A percentile compares a stretch with the other conserved stretches of the same genome.
These are phyloP conservation scores for Mastacembelus armatus DNA, from an alignment of 2,797 vertebrate species.

Conservation along the genomic window DNA sequence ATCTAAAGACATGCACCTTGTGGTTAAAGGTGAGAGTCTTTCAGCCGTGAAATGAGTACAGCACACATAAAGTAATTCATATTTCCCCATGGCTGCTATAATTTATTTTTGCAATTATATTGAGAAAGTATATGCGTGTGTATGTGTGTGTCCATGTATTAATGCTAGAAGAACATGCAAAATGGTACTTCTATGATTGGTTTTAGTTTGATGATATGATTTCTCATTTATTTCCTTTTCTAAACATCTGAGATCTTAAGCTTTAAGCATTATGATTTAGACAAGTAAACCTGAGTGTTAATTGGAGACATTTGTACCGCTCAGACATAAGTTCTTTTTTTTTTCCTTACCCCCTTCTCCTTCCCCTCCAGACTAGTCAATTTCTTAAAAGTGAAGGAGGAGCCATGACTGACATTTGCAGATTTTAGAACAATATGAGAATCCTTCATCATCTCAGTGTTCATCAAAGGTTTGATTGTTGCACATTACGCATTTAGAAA, in stretches of 20 bases:
- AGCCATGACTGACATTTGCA: too few species aligned
- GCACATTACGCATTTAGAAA: too few species aligned
- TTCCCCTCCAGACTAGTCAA: too few species aligned
- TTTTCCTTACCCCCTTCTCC: too few species aligned
- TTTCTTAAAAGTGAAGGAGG: too few species aligned
- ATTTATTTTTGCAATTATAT: conserved; percentile 80
- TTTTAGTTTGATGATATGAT: conserved; percentile 23
- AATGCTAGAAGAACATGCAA: conserved; percentile 49
- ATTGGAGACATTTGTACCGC: too few species aligned
- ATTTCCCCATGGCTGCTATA: conserved; percentile 76
- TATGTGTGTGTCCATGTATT: conserved; percentile 23
- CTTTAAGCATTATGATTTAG: conserved; percentile 3
- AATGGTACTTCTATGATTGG: conserved; percentile 41
- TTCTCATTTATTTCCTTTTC: conserved; percentile 11
- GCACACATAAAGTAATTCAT: conserved; percentile 80
- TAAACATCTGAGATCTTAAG: conserved; percentile 13
- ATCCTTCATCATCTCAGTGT: too few species aligned
- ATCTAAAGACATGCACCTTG: conserved; percentile 66
- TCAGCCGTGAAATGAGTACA: conserved; percentile 88
- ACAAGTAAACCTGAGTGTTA: neutral
- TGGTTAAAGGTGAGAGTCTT: conserved; percentile 81
- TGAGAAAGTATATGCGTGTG: conserved; percentile 37
- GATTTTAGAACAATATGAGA: too few species aligned
- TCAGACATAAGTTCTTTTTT: too few species aligned
- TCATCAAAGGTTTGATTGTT: too few species aligned